These are phyloP conservation scores for Microctonus brassicae DNA, from an alignment of 2,888 invertebrate species.

Conservation along the genomic window DNA sequence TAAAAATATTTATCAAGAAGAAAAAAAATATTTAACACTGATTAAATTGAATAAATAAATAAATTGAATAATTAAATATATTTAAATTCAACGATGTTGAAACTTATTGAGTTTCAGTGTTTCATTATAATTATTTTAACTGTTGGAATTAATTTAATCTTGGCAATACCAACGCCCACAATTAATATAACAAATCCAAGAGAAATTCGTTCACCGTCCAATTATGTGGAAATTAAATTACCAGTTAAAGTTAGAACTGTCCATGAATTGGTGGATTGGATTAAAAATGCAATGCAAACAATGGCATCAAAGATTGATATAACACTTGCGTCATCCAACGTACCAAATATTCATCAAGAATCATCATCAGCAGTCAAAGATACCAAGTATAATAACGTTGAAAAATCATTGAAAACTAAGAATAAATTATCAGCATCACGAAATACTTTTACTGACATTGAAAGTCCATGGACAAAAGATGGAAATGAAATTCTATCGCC, in stretches of 20 bases:
- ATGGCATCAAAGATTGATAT: slow-evolving; percentile 65
- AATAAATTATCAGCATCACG: background rate
- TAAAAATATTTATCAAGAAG: too few species aligned
- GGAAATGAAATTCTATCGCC: slow-evolving; percentile 26
- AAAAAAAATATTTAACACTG: background rate
- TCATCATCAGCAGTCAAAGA: background rate
- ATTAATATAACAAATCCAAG: slow-evolving; percentile 1
- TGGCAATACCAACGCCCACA: slow-evolving; percentile 20
- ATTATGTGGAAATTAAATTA: slow-evolving; percentile 57
- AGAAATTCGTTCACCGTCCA: slow-evolving; percentile 33
- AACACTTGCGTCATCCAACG: slow-evolving; percentile 49
- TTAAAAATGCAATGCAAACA: slow-evolving; percentile 61
- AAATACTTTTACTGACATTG: background rate
- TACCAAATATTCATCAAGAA: background rate
- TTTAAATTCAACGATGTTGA: slow-evolving; percentile 11
- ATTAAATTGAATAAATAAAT: background rate
- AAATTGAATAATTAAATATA: background rate
- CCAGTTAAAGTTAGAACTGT: slow-evolving; percentile 56
- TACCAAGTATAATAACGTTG: background rate
- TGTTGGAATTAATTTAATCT: slow-evolving; percentile 25
- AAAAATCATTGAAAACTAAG: background rate
- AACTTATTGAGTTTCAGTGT: background rate
- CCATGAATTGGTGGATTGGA: slow-evolving; percentile 62
- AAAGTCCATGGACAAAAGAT: slow-evolving; percentile 13
- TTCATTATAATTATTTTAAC: slow-evolving; percentile 4